Base-by-base conservation (phyloP, 2,797 vertebrate genomes). In the Dipus sagitta region DNA sequence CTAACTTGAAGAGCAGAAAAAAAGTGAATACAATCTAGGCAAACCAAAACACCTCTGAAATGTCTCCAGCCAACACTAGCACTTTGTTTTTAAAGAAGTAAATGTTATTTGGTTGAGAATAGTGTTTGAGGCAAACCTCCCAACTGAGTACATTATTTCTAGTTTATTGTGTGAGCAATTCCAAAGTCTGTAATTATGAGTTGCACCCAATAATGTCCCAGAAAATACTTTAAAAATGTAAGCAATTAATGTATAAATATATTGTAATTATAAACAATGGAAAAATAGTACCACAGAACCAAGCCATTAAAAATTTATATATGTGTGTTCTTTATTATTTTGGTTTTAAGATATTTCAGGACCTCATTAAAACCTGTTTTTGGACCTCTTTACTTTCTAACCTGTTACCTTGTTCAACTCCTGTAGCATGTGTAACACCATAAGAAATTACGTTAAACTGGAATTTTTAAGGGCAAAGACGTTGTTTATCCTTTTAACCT, bases 1-100 rank as follows among this genome's bases (percentile, higher is more conserved):
- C 89, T 88, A 74, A 6, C 88, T 94, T 95, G 94, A 91, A 38
- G 38, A 38, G 38, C n/a, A 97, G 97, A 28, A 0, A 64, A 94
- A 77, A 72, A 90, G 13, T 34, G 80, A 75, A 62, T 6, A 47
- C 1, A 67, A 70, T 58, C 67, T 87, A 58, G 17, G 34, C 32
- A 68, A 88, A 62, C 3, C 14, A 34, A 60, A 74, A 89, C 52
- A n/a, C 9, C 28, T 77, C 71, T 60, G 64, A 38, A 80, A 21
- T 76, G 77, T 85, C 32, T 38, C 75, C 82, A 88, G 76, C 20
- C 34, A 26, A 60, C 42, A 70, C 62, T 32, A 71, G 32, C 71
- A 67, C 13, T 34, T 82, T 60, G 20, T 0, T 32, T 26, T 92
- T 74, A 32, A n/a, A 76, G 32, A 75, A 81, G 20, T 68, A 95